Percentiles rank a stretch among this genome's conserved stretches.
phyloP scores from a whole-genome alignment of 1,140 invertebrate species.

The Palaemon carinicauda region DNA sequence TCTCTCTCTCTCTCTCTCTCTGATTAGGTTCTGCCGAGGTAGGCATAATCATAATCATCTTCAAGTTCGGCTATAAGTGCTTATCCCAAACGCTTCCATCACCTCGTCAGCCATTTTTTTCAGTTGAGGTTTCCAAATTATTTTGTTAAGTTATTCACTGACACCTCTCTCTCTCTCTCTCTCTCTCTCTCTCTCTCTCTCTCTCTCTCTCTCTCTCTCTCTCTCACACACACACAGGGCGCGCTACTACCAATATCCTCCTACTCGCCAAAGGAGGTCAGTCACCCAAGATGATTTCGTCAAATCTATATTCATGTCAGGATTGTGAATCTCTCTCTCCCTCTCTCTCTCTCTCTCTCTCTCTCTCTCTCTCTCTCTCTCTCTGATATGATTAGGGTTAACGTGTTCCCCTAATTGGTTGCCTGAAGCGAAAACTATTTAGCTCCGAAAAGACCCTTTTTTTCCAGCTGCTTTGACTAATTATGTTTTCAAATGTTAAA shows the following conservation, averaged over 20 bases:
- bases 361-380: background rate
- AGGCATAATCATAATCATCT: too few relatives aligned
- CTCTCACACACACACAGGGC: background rate
- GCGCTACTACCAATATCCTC: background rate
- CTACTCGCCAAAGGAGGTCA: background rate
- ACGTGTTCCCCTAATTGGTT: too few relatives aligned
- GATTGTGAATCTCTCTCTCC: background rate
- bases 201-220: background rate
- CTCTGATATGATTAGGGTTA: background rate
- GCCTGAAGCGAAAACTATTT: too few relatives aligned
- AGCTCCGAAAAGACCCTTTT: too few relatives aligned
- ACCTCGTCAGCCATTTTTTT: background rate
- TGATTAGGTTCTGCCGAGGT: too few relatives aligned
- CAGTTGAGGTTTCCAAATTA: too few relatives aligned
- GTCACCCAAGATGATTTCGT: too few relatives aligned
- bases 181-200: background rate
- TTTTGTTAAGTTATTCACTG: background rate
- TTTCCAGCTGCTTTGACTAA: too few relatives aligned
- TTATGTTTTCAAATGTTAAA: too few relatives aligned
- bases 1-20: background rate
- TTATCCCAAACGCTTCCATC: background rate
- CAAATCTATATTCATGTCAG: too few relatives aligned
- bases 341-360: background rate
- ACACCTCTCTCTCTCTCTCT: background rate
- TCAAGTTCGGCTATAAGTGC: too few relatives aligned